phyloP scores from a whole-genome alignment of 2,888 invertebrate species.

The Zele albiditarsus region DNA sequence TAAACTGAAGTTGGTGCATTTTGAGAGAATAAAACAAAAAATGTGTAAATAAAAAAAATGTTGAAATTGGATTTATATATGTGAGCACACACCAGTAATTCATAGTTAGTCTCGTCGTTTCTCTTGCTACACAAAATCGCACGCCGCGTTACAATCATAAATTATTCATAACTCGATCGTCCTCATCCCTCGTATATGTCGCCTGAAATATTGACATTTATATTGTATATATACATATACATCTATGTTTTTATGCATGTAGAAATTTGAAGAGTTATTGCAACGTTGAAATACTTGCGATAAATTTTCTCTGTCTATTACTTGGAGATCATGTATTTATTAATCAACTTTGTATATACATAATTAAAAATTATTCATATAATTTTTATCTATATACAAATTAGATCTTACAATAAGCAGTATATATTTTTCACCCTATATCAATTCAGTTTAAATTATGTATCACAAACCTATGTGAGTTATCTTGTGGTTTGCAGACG shows the following conservation, averaged over 20 bases:
- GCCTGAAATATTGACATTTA: constrained; percentile 2
- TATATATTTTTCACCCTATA: not conserved
- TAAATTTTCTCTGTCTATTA: constrained; percentile 20
- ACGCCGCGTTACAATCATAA: constrained; percentile 26
- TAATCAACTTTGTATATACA: not conserved
- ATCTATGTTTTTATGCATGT: not conserved
- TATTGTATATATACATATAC: not conserved
- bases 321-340: not conserved
- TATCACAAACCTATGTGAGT: not conserved
- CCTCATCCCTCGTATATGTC: constrained; percentile 8
- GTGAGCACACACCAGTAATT: constrained; percentile 6
- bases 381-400: not conserved
- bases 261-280: constrained; percentile 31
- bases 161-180: constrained; percentile 41
- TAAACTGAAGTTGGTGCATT: not conserved
- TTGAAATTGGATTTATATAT: constrained; percentile 27
- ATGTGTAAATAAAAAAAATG: not conserved
- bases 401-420: not conserved
- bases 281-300: constrained; percentile 26
- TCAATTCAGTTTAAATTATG: not conserved
- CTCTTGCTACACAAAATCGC: not conserved
- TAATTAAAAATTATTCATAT: not conserved
- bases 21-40: constrained; percentile 1
- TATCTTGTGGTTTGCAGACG: not conserved
- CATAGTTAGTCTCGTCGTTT: constrained; percentile 4